Evolutionary conservation across 2,797 vertebrate species (phyloP).

Genomic region (Anomalospiza imberbis): DNA sequence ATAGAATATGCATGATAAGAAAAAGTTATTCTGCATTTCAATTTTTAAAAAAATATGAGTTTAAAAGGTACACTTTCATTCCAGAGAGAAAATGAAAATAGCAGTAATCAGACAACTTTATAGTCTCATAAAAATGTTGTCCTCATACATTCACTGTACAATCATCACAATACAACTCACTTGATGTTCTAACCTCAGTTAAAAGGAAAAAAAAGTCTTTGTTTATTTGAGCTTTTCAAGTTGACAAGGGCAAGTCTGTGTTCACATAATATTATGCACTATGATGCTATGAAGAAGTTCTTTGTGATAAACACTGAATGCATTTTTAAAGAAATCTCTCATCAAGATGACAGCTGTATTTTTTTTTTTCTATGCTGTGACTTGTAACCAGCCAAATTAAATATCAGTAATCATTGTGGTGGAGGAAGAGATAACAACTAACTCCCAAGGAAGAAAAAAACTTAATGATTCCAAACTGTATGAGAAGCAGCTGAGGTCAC

Average conservation of each 20-base stretch:
- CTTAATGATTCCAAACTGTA: background rate
- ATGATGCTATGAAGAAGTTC: background rate
- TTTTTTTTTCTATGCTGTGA: background rate
- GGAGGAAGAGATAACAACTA: background rate
- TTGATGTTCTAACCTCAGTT: background rate
- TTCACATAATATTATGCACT: background rate
- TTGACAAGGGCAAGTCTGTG: background rate
- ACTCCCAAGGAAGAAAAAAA: background rate
- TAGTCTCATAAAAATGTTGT: background rate
- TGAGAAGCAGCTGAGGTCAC: background rate
- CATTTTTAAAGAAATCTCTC: background rate
- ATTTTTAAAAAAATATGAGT: background rate
- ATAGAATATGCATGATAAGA: background rate
- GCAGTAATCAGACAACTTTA: conserved; percentile 1
- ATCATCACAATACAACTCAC: background rate
- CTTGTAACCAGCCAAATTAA: conserved; percentile 3
- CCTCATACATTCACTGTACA: background rate
- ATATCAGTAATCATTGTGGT: background rate
- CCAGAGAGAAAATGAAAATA: conserved; percentile 20
- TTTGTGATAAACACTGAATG: background rate
- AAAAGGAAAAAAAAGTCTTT: background rate
- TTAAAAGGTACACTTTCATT: background rate
- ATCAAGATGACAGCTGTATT: background rate
- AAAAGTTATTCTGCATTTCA: background rate
- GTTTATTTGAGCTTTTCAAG: background rate